phyloP scores from a whole-genome alignment of 2,113 vertebrate species.

The Channa maculata region DNA sequence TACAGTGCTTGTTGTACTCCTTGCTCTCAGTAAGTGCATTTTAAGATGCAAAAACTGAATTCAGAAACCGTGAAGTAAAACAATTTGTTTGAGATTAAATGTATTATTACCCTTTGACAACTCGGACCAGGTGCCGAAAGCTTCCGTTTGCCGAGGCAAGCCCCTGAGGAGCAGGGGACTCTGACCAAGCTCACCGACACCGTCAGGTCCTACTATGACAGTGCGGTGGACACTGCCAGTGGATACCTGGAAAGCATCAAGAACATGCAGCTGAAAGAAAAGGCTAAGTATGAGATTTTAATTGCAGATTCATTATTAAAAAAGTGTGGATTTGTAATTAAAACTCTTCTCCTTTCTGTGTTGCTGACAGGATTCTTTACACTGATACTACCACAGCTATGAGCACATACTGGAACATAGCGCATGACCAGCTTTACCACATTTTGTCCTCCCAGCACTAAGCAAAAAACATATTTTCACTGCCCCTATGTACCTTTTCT shows the following conservation, averaged over 20 bases:
- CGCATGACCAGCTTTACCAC: slow-evolving; percentile 79
- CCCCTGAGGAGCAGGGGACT: slow-evolving; percentile 51
- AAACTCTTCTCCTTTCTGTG: slow-evolving; percentile 21
- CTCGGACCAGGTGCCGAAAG: slow-evolving; percentile 71
- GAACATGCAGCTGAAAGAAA: slow-evolving; percentile 76
- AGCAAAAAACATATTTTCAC: not conserved
- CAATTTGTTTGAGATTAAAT: not conserved
- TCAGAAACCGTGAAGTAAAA: not conserved
- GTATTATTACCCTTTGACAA: not conserved
- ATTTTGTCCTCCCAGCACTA: slow-evolving; percentile 62
- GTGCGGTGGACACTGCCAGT: slow-evolving; percentile 36
- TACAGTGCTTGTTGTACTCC: slow-evolving; percentile 73
- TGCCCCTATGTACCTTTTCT: not conserved
- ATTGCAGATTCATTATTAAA: not conserved
- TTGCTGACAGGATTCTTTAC: slow-evolving; percentile 72
- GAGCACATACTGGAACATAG: slow-evolving; percentile 72
- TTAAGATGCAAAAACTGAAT: not conserved
- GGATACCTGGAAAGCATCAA: slow-evolving; percentile 68
- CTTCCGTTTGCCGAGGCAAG: slow-evolving; percentile 74
- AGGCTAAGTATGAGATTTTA: slow-evolving; percentile 71
- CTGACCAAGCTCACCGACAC: slow-evolving; percentile 41
- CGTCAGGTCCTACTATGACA: slow-evolving; percentile 69
- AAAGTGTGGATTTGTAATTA: not conserved
- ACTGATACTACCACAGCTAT: slow-evolving; percentile 61
- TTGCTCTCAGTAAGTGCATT: slow-evolving; percentile 77